Evolutionary conservation across 2,113 vertebrate species (phyloP).

Genomic region (Daboia siamensis): DNA sequence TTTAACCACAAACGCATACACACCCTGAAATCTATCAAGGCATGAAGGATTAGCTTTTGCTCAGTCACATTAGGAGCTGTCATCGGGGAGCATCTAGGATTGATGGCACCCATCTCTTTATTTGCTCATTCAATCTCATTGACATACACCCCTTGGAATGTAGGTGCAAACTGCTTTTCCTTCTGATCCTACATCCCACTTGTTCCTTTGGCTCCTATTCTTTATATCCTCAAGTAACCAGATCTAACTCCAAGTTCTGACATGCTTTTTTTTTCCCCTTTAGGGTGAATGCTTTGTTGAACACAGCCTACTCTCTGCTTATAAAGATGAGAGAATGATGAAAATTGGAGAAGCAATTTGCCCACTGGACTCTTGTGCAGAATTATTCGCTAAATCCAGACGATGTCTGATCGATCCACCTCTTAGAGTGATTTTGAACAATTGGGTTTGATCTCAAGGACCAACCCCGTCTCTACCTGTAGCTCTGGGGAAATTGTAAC

Average conservation of each 20-base stretch:
- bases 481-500: neutral
- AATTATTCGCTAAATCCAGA: neutral
- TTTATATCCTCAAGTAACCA: neutral
- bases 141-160: neutral
- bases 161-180: neutral
- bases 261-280: neutral
- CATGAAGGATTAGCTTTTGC: neutral
- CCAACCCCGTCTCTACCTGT: neutral
- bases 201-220: neutral
- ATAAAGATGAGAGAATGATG: neutral
- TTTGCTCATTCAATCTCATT: neutral
- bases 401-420: neutral
- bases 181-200: neutral
- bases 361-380: neutral
- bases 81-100: neutral
- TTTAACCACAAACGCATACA: neutral
- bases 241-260: neutral
- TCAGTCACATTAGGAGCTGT: neutral
- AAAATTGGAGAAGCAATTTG: neutral
- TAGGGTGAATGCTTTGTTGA: neutral
- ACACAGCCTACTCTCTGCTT: neutral
- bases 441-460: neutral
- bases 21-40: neutral
- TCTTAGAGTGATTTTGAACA: neutral
- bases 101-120: neutral